Conservation (phyloP, 2,797 vertebrate species). For the Rhinella marina region DNA sequence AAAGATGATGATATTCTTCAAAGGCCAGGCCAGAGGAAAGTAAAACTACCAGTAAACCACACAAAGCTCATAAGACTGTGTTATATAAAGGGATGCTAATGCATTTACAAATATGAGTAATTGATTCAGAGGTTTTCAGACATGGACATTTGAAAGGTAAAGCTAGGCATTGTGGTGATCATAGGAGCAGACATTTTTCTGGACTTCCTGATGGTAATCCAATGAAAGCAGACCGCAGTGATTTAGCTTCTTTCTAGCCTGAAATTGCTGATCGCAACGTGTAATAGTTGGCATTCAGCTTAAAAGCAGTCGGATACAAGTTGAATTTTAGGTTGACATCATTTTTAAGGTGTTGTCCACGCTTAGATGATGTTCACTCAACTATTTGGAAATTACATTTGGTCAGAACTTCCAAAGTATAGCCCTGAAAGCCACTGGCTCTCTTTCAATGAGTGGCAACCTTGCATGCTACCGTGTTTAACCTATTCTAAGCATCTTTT, state of each 20-base stretch:
- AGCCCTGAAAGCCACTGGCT: too few species aligned
- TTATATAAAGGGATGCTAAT: background rate
- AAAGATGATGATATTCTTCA: background rate
- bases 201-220: background rate
- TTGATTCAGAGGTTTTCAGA: background rate
- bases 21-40: background rate
- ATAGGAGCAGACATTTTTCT: background rate
- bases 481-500: too few species aligned
- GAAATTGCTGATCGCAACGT: background rate
- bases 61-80: background rate
- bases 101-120: background rate
- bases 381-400: too few species aligned
- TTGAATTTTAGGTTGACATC: background rate
- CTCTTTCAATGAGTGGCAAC: too few species aligned
- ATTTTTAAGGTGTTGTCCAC: background rate
- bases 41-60: background rate
- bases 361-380: background rate
- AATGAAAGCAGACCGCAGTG: background rate
- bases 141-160: background rate
- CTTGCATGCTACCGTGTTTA: too few species aligned
- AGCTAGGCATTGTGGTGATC: background rate
- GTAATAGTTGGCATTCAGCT: background rate
- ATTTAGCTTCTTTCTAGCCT: background rate
- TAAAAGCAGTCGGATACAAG: background rate
- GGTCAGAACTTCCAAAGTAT: too few species aligned